Conservation (phyloP, 2,113 vertebrate species). For the Pelusios castaneus region DNA sequence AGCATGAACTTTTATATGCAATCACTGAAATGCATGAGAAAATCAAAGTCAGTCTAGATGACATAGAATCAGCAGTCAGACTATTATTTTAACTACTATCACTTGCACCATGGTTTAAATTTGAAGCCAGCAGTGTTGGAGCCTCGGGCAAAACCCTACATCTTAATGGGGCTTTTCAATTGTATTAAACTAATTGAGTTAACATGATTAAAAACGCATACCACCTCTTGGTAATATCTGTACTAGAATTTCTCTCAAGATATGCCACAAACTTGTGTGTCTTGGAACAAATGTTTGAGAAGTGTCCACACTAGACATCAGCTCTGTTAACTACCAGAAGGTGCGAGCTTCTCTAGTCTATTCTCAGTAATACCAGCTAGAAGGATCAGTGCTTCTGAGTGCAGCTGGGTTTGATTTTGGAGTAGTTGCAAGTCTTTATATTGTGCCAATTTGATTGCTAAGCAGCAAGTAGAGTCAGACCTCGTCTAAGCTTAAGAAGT, state of each 20-base stretch:
- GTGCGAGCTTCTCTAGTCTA: neutral
- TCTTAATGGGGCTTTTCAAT: neutral
- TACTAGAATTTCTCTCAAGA: neutral
- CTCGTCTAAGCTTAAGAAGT: too few species aligned
- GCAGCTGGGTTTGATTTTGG: neutral
- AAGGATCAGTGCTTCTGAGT: neutral
- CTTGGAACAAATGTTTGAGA: neutral
- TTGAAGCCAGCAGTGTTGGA: neutral
- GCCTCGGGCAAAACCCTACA: neutral
- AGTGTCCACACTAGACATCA: neutral
- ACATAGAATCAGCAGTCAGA: too few species aligned
- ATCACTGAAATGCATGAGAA: too few species aligned
- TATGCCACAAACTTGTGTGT: neutral
- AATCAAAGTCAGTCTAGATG: too few species aligned
- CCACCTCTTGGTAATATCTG: neutral
- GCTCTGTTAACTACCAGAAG: too few species aligned
- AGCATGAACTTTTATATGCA: too few species aligned
- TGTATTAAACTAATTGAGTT: neutral
- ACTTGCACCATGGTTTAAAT: too few species aligned
- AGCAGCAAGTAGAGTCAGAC: neutral
- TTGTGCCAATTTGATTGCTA: neutral
- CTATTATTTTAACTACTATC: too few species aligned
- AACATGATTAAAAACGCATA: neutral
- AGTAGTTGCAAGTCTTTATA: neutral
- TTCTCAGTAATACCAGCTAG: neutral